phyloP scores from a whole-genome alignment of 1,140 invertebrate species.

The Callitettix versicolor region DNA sequence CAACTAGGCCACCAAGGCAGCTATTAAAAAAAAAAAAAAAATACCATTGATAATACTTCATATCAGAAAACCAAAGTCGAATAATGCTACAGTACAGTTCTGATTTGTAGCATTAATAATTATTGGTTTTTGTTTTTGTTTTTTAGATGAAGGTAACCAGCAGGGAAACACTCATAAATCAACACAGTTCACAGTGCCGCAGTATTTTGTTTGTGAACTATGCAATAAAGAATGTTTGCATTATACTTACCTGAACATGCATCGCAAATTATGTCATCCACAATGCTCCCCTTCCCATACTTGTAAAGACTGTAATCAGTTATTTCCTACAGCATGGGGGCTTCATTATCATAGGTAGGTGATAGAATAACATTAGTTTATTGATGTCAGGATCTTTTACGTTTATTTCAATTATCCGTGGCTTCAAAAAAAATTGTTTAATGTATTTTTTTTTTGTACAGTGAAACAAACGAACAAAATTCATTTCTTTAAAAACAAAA shows the following conservation, averaged over 20 bases:
- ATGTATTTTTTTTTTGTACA: too few species aligned
- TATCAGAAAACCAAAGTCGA: too few species aligned
- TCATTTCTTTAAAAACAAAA: too few species aligned
- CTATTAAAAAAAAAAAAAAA: too few species aligned
- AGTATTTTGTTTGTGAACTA: conserved; percentile 38
- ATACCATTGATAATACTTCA: too few species aligned
- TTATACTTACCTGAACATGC: conserved; percentile 36
- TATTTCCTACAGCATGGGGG: conserved; percentile 28
- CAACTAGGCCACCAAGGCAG: too few species aligned
- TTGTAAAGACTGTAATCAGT: conserved; percentile 33
- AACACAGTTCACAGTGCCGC: conserved; percentile 35
- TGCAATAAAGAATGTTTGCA: conserved; percentile 34
- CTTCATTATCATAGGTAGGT: background rate
- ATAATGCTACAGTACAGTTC: too few species aligned
- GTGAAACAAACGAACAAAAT: too few species aligned
- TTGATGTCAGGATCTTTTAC: too few species aligned
- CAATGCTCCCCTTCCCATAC: conserved; percentile 24
- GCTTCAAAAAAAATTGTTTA: too few species aligned
- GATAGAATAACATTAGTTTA: too few species aligned
- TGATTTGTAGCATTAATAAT: background rate
- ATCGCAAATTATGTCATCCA: conserved; percentile 36
- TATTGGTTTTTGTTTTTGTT: background rate
- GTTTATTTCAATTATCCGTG: too few species aligned
- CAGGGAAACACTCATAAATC: conserved; percentile 27
- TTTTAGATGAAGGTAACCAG: background rate